Percentiles rank a stretch among this genome's conserved stretches.
These are phyloP conservation scores for Megalops cyprinoides DNA, from an alignment of 2,797 vertebrate species.

Conservation along the genomic window DNA sequence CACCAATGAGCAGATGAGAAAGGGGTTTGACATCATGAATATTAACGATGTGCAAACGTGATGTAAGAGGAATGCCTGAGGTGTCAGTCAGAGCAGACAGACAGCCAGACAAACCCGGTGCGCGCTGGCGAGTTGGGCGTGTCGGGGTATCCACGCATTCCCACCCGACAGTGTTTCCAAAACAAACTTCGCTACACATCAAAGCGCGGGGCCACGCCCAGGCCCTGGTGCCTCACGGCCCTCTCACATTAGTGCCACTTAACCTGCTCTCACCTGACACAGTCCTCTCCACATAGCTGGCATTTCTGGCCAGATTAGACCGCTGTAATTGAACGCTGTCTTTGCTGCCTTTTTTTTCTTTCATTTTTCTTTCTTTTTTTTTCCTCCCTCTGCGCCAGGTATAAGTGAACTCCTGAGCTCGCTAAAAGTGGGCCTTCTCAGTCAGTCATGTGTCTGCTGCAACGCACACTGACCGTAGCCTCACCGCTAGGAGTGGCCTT, in stretches of 20 bases:
- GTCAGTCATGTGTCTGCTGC: conserved; percentile 28
- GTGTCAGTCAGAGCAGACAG: too few species aligned
- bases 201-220: conserved; percentile 51
- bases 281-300: conserved; percentile 54
- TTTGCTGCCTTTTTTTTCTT: conserved; percentile 28
- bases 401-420: conserved; percentile 51
- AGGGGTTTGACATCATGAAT: too few species aligned
- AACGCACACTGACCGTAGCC: background rate
- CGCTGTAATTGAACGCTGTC: conserved; percentile 49
- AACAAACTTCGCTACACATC: conserved; percentile 65
- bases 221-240: background rate
- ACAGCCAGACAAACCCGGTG: too few species aligned
- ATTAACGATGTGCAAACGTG: too few species aligned
- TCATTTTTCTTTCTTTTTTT: too few species aligned
- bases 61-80: too few species aligned
- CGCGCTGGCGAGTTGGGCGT: too few species aligned
- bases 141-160: background rate
- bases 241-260: conserved; percentile 50
- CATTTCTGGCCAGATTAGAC: conserved; percentile 55
- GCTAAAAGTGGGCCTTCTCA: conserved; percentile 34
- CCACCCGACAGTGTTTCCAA: conserved; percentile 51
- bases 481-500: background rate
- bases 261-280: conserved; percentile 64
- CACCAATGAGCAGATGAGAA: too few species aligned
- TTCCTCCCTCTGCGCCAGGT: conserved; percentile 54